Conservation (phyloP, 1,140 invertebrate species). For the Papilio aristodemus region DNA sequence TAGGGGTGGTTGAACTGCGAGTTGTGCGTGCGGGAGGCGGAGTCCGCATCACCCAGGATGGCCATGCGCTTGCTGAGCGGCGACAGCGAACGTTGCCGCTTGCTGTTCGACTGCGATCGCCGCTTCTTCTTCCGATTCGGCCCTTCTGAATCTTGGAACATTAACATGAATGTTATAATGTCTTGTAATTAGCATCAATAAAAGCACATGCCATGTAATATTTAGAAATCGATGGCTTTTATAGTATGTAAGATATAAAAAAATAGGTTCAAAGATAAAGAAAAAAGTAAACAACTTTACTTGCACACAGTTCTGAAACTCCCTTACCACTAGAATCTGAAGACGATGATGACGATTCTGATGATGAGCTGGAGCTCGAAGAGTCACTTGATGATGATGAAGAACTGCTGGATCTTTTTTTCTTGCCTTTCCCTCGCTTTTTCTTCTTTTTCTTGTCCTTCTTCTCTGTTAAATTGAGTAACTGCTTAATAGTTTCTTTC, state of each 20-base stretch:
- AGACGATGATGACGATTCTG: slow-evolving; percentile 83
- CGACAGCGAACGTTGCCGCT: slow-evolving; percentile 87
- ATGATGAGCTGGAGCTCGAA: slow-evolving; percentile 83
- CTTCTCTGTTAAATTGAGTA: slow-evolving; percentile 81
- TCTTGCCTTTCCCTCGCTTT: slow-evolving; percentile 86
- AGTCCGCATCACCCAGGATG: slow-evolving; percentile 80
- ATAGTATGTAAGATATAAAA: too few relatives aligned
- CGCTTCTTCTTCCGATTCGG: slow-evolving; percentile 83
- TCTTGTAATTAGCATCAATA: not conserved
- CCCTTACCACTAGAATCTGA: slow-evolving; percentile 77
- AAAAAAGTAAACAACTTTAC: not conserved
- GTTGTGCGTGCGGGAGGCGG: slow-evolving; percentile 80
- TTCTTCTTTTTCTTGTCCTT: slow-evolving; percentile 88
- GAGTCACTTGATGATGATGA: slow-evolving; percentile 84
- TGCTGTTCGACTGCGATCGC: slow-evolving; percentile 81
- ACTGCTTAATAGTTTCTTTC: slow-evolving; percentile 84
- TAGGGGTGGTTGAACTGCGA: slow-evolving; percentile 82
- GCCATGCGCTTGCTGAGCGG: slow-evolving; percentile 90
- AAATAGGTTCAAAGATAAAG: too few relatives aligned
- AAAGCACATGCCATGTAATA: too few relatives aligned
- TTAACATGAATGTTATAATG: slow-evolving; percentile 4
- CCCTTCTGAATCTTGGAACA: slow-evolving; percentile 77
- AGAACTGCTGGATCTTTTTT: slow-evolving; percentile 84
- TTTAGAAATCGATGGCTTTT: too few relatives aligned
- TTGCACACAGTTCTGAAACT: slow-evolving; percentile 28